These are phyloP conservation scores for Aradophagus sp. DNA, from an alignment of 1,140 invertebrate genomes.

Conservation along the genomic window DNA sequence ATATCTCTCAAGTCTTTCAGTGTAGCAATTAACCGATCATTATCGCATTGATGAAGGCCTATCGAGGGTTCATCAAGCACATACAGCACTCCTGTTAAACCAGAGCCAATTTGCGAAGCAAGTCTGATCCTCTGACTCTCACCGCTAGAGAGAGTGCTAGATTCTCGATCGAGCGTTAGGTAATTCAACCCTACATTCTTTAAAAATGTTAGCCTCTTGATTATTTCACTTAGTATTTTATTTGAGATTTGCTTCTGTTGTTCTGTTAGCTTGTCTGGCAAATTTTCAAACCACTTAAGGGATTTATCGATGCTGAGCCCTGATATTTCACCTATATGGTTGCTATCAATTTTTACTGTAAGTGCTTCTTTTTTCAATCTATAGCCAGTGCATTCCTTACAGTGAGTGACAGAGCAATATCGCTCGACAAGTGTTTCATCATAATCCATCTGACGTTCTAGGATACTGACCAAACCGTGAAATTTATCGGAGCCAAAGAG, in stretches of 20 bases:
- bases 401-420: constrained; percentile 18
- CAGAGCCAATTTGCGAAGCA: constrained; percentile 25
- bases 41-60: constrained; percentile 26
- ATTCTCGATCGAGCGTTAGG: constrained; percentile 18
- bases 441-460: constrained; percentile 15
- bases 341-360: constrained; percentile 9
- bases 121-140: constrained; percentile 26
- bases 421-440: constrained; percentile 18
- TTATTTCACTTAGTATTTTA: constrained; percentile 33
- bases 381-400: constrained; percentile 16
- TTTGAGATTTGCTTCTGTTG: constrained; percentile 24
- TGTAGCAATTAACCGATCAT: constrained; percentile 20
- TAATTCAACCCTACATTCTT: constrained; percentile 26
- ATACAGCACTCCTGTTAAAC: constrained; percentile 22
- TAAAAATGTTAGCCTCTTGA: constrained; percentile 20
- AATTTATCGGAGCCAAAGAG: constrained; percentile 21
- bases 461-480: constrained; percentile 20
- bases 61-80: constrained; percentile 30
- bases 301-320: constrained; percentile 8
- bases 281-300: constrained; percentile 11
- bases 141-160: constrained; percentile 24
- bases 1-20: constrained; percentile 29
- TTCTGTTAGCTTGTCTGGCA: constrained; percentile 7
- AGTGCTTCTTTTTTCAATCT: constrained; percentile 12
- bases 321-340: constrained; percentile 21